These are phyloP conservation scores for Paramormyrops hopkinsi DNA, from an alignment of 2,797 vertebrate genomes.

Conservation along the genomic window DNA sequence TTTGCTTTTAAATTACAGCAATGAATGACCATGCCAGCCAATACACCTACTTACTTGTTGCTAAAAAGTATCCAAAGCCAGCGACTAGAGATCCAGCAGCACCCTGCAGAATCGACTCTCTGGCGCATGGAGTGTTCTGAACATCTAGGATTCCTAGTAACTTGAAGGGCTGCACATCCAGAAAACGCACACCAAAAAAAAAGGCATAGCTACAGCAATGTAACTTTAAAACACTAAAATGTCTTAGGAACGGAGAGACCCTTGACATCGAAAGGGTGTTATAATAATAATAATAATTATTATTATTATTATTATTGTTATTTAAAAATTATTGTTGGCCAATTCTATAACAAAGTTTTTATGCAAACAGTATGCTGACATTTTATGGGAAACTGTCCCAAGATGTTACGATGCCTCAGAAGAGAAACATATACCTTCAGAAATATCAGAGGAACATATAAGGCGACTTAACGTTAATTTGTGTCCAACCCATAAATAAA, in stretches of 20 bases:
- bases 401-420: neutral
- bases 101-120: conserved; percentile 60
- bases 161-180: conserved; percentile 44
- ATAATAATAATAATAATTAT: neutral
- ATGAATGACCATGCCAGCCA: neutral
- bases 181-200: neutral
- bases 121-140: conserved; percentile 54
- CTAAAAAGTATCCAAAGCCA: conserved; percentile 60
- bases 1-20: neutral
- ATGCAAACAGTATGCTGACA: neutral
- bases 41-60: conserved; percentile 53
- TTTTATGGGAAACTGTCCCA: neutral
- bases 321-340: neutral
- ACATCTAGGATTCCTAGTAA: conserved; percentile 56
- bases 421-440: neutral
- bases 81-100: conserved; percentile 48
- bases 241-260: neutral
- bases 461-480: neutral
- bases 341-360: neutral
- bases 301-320: neutral
- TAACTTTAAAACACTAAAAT: neutral
- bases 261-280: neutral
- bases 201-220: neutral
- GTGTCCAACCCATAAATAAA: neutral
- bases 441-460: neutral